These are phyloP conservation scores for Andrena fulva DNA, from an alignment of 2,888 invertebrate genomes.

Conservation along the genomic window DNA sequence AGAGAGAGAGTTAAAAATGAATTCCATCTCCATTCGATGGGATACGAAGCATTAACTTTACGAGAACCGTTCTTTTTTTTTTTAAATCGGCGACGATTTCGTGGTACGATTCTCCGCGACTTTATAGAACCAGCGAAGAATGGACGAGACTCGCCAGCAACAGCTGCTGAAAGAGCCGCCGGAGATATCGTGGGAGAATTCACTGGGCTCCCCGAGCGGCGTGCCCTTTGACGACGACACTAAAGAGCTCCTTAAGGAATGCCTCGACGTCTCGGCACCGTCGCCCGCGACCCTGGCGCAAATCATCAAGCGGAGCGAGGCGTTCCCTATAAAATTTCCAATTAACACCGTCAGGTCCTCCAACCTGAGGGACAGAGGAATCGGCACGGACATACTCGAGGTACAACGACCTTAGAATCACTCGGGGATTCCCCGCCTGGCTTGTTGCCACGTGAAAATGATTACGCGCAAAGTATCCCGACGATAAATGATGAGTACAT, in stretches of 20 bases:
- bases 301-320: constrained; percentile 81
- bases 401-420: constrained; percentile 47
- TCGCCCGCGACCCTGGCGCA: constrained; percentile 75
- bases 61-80: constrained; percentile 17
- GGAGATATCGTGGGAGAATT: constrained; percentile 82
- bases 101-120: background rate
- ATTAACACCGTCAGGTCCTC: constrained; percentile 80
- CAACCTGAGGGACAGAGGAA: constrained; percentile 75
- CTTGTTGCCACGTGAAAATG: no score
- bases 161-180: constrained; percentile 76
- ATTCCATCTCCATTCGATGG: background rate
- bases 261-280: constrained; percentile 75
- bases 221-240: constrained; percentile 81
- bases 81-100: background rate
- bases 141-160: constrained; percentile 64
- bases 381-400: constrained; percentile 77
- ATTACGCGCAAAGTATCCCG: no score
- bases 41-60: constrained; percentile 16
- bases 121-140: constrained; percentile 59
- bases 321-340: constrained; percentile 84
- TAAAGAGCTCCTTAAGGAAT: constrained; percentile 76
- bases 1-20: background rate
- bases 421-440: background rate
- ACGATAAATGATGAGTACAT: background rate
- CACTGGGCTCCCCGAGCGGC: constrained; percentile 79